phyloP scores from a whole-genome alignment of 2,797 vertebrate genomes.

The Hippopotamyrus pictus region DNA sequence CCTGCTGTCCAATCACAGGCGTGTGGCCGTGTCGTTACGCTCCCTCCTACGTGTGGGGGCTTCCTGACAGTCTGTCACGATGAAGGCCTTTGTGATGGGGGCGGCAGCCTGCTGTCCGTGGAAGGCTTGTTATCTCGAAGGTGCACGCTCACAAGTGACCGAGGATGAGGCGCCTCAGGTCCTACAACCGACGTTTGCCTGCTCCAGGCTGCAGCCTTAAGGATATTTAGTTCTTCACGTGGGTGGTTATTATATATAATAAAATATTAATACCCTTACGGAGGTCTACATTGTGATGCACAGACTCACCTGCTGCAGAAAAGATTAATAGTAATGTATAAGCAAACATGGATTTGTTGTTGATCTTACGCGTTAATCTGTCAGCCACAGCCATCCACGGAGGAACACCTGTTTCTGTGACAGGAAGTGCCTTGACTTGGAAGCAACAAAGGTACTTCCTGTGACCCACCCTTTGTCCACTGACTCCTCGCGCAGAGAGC shows the following conservation, averaged over 20 bases:
- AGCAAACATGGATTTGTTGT: background rate
- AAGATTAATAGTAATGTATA: background rate
- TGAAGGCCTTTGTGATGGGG: constrained; percentile 2
- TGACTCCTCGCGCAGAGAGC: background rate
- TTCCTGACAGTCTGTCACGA: background rate
- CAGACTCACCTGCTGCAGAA: background rate
- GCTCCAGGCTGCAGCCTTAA: background rate
- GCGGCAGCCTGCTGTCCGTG: background rate
- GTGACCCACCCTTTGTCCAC: background rate
- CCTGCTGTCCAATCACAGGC: background rate
- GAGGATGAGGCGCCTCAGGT: background rate
- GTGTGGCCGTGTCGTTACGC: background rate
- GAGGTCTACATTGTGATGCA: background rate
- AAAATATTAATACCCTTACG: background rate
- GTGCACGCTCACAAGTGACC: background rate
- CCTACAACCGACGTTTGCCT: background rate
- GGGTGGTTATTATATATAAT: background rate
- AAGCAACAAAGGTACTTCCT: background rate
- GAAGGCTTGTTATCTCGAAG: background rate
- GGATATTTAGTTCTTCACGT: background rate
- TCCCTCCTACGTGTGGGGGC: background rate
- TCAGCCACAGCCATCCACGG: background rate
- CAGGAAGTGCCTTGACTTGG: background rate
- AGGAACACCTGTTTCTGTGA: background rate
- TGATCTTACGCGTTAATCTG: background rate